Evolutionary conservation across 2,113 vertebrate species (phyloP).

Genomic region (Microcebus ravelobensis): DNA sequence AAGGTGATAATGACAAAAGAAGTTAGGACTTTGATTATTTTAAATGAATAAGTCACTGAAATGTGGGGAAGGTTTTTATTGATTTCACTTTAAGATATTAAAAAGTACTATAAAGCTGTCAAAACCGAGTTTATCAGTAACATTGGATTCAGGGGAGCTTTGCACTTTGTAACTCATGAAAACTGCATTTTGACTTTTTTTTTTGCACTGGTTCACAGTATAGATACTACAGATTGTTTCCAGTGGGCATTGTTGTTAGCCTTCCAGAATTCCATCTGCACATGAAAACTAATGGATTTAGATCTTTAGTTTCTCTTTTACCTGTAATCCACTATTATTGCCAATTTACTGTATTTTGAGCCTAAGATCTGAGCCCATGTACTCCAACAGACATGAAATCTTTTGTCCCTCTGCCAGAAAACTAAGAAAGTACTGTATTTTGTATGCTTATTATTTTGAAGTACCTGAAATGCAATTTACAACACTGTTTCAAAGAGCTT

Average conservation of each 20-base stretch:
- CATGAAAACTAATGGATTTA: constrained; percentile 80
- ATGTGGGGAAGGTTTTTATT: constrained; percentile 78
- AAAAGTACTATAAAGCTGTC: constrained; percentile 80
- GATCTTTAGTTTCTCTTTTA: constrained; percentile 73
- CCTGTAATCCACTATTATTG: constrained; percentile 76
- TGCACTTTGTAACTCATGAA: constrained; percentile 88
- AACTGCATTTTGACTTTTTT: constrained; percentile 84
- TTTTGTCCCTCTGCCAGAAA: constrained; percentile 80
- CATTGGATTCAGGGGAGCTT: constrained; percentile 81
- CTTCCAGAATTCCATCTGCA: constrained; percentile 82
- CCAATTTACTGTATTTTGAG: constrained; percentile 87
- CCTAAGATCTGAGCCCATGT: constrained; percentile 87
- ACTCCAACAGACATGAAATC: constrained; percentile 78
- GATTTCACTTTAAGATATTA: constrained; percentile 85
- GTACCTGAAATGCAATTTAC: constrained; percentile 75
- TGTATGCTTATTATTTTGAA: constrained; percentile 77
- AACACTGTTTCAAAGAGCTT: constrained; percentile 80
- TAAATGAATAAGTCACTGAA: constrained; percentile 83
- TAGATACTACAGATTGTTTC: constrained; percentile 83
- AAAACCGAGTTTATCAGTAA: constrained; percentile 76
- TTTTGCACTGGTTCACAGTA: constrained; percentile 88
- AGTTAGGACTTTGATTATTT: constrained; percentile 81
- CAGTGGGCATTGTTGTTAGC: constrained; percentile 86
- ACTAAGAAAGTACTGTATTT: constrained; percentile 86
- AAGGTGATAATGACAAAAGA: constrained; percentile 80